Conservation (phyloP, 2,797 vertebrate species). For the Limnodromus scolopaceus region DNA sequence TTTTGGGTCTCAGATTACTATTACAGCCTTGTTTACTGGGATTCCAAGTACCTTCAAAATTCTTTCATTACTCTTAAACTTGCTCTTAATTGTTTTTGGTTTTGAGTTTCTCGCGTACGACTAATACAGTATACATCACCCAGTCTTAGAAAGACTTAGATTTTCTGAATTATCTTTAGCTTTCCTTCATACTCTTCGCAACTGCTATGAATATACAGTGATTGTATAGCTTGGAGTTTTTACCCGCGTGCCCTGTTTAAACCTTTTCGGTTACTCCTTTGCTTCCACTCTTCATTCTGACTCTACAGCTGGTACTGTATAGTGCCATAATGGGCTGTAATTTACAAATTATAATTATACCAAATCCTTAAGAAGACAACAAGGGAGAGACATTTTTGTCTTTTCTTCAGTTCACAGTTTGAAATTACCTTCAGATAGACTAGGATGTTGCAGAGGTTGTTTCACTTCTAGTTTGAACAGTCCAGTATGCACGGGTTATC, state of each 20-base stretch:
- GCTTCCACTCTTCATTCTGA: background rate
- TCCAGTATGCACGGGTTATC: background rate
- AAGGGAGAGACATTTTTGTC: background rate
- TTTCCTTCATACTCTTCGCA: background rate
- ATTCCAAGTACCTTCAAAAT: background rate
- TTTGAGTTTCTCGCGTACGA: background rate
- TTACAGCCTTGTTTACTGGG: background rate
- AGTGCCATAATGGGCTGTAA: background rate
- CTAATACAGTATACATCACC: background rate
- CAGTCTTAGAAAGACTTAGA: background rate
- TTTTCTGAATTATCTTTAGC: background rate
- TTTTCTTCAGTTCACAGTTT: background rate
- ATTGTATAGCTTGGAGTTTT: background rate
- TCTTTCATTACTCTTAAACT: background rate
- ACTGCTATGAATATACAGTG: background rate
- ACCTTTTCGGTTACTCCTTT: background rate
- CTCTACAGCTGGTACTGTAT: background rate
- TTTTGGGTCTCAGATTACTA: background rate
- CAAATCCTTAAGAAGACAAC: background rate
- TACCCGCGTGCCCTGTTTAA: background rate
- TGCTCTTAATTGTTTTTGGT: background rate
- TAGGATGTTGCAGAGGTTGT: accelerated
- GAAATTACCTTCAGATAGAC: background rate
- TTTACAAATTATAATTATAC: background rate
- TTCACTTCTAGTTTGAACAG: background rate